phyloP scores from a whole-genome alignment of 2,797 vertebrate species.

The Hephaestus fuliginosus region DNA sequence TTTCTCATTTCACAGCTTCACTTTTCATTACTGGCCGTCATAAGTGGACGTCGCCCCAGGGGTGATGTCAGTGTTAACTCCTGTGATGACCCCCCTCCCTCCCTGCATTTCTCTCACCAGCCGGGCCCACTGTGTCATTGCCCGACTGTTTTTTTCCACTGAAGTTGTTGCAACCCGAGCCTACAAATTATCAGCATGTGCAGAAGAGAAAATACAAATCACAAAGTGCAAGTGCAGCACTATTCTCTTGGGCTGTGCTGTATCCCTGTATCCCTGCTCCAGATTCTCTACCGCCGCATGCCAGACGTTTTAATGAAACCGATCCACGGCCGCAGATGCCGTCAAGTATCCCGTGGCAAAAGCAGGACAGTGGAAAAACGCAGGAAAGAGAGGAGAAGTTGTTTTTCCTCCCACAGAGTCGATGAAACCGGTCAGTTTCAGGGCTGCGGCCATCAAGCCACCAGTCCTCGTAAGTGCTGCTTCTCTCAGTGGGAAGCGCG shows the following conservation, averaged over 20 bases:
- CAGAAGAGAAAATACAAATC: conserved; percentile 49
- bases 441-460: conserved; percentile 21
- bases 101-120: background rate
- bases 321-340: conserved; percentile 25
- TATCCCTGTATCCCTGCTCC: conserved; percentile 39
- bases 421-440: conserved; percentile 32
- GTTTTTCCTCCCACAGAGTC: conserved; percentile 34
- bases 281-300: conserved; percentile 45
- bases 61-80: conserved; percentile 52
- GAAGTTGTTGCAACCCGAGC: conserved; percentile 44
- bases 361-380: background rate
- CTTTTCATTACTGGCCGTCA: conserved; percentile 62
- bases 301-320: conserved; percentile 42
- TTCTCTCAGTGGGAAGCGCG: conserved; percentile 50
- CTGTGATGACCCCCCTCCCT: background rate
- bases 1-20: conserved; percentile 75
- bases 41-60: conserved; percentile 55
- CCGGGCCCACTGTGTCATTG: conserved; percentile 2
- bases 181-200: conserved; percentile 63
- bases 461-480: conserved; percentile 19
- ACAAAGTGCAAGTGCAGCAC: conserved; percentile 66
- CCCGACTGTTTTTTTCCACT: conserved; percentile 16
- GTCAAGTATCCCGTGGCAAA: conserved; percentile 12
- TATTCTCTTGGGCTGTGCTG: conserved; percentile 40
- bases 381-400: background rate